Evolutionary conservation across 2,888 invertebrate genomes (phyloP).

Genomic region (Hartigia nigra): DNA sequence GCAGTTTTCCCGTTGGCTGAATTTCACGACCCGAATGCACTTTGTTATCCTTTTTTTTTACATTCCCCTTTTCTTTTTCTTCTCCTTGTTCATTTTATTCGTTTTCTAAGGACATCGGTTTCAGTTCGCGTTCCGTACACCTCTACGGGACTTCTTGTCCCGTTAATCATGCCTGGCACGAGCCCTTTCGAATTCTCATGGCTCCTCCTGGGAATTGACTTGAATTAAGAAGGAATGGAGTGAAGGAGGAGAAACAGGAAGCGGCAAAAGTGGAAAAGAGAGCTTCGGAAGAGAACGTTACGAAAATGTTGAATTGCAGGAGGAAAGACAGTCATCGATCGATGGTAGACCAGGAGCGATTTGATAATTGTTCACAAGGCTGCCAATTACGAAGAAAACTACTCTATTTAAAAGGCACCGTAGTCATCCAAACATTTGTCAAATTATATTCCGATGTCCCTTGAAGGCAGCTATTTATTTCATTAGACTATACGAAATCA

Average conservation of each 20-base stretch:
- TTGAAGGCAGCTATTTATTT: not conserved
- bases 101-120: slow-evolving; percentile 7
- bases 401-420: not conserved
- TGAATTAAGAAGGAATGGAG: too few species aligned
- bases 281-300: too few species aligned
- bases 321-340: not conserved
- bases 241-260: too few species aligned
- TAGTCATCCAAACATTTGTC: not conserved
- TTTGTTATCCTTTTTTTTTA: slow-evolving; percentile 9
- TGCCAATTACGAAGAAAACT: not conserved
- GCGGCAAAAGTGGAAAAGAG: too few species aligned
- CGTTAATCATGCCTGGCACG: slow-evolving; percentile 1
- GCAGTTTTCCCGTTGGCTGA: not conserved
- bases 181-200: not conserved
- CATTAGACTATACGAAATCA: not conserved
- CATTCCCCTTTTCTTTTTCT: not conserved
- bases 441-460: not conserved
- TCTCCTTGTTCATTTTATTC: not conserved
- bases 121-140: not conserved
- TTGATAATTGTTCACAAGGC: not conserved
- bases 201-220: not conserved
- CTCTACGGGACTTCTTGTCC: not conserved
- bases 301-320: too few species aligned
- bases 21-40: slow-evolving; percentile 7
- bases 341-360: not conserved